phyloP scores from a whole-genome alignment of 2,888 invertebrate genomes.

The Cantharis flavilabris region DNA sequence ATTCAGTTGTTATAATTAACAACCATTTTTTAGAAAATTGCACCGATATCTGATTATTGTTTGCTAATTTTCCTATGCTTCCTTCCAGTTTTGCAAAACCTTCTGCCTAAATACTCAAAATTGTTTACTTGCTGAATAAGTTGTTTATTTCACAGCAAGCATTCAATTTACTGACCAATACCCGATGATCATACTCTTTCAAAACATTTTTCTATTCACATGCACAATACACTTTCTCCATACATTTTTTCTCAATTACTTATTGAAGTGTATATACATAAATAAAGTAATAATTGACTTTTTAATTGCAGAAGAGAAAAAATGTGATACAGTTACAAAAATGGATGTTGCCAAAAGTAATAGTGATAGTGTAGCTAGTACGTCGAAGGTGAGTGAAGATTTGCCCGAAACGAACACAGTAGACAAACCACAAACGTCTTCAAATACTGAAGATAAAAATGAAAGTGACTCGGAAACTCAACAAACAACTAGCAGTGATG shows the following conservation, averaged over 20 bases:
- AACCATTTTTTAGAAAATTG: no score
- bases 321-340: constrained; percentile 4
- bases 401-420: constrained; percentile 17
- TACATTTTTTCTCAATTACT: not conserved
- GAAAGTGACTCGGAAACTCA: constrained; percentile 49
- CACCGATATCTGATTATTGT: no score
- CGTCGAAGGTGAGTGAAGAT: constrained; percentile 39
- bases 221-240: not conserved
- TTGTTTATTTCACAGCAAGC: no score
- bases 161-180: no score
- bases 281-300: not conserved
- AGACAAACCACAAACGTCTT: constrained; percentile 24
- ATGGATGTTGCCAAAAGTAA: constrained; percentile 29
- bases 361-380: constrained; percentile 39
- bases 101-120: no score
- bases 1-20: no score
- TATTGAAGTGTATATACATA: not conserved
- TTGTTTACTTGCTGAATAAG: no score
- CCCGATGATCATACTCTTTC: no score
- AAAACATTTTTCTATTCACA: no score
- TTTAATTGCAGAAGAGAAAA: not conserved
- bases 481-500: constrained; percentile 45
- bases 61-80: no score
- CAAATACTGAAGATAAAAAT: constrained; percentile 33
- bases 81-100: no score